Percentiles rank a stretch among this genome's conserved stretches.
Conservation (phyloP, 2,797 vertebrate genomes). For the Cyclopterus lumpus region DNA sequence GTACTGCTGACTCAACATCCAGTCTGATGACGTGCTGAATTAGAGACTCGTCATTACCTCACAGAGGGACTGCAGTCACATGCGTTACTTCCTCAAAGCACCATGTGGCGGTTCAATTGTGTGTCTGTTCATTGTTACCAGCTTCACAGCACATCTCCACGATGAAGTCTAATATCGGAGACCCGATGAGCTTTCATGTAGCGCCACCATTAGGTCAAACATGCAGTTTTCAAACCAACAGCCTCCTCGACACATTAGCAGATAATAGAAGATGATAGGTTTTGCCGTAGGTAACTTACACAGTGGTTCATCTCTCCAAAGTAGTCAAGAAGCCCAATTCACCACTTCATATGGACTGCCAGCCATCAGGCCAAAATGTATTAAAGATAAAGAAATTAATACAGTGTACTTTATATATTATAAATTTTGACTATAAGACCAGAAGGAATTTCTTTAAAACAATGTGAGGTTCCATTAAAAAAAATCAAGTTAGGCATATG, state of each 20-base stretch:
- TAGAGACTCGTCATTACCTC: slow-evolving; percentile 21
- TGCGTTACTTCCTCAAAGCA: slow-evolving; percentile 1
- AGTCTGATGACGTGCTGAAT: slow-evolving; percentile 32
- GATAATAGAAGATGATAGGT: neutral
- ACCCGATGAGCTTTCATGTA: neutral
- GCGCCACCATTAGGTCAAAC: neutral
- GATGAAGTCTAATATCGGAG: neutral
- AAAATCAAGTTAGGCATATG: neutral
- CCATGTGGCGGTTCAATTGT: neutral
- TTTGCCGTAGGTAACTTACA: neutral
- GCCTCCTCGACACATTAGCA: neutral
- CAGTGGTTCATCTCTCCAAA: neutral
- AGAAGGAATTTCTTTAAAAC: neutral
- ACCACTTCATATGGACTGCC: slow-evolving; percentile 5
- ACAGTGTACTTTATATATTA: neutral
- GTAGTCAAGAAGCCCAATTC: neutral
- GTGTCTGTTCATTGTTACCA: neutral
- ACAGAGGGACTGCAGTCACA: neutral
- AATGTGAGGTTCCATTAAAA: neutral
- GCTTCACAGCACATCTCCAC: neutral
- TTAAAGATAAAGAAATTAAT: neutral
- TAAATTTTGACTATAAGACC: neutral
- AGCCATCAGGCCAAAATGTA: neutral
- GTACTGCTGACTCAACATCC: slow-evolving; percentile 34
- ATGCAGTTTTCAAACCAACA: neutral